Conservation (phyloP, 2,888 invertebrate species). For the Gymnosoma rotundatum region DNA sequence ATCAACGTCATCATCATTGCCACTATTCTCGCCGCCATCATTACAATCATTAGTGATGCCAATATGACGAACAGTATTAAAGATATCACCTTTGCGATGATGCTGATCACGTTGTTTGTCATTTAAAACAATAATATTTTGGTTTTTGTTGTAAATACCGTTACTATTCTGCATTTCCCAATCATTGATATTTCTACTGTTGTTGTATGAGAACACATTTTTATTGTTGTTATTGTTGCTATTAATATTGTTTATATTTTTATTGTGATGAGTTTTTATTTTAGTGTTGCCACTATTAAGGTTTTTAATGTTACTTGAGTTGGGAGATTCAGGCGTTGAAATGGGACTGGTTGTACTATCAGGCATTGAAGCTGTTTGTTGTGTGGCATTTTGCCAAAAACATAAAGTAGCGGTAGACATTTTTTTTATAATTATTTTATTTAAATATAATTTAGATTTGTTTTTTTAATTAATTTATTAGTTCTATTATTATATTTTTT, state of each 20-base stretch:
- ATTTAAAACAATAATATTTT: constrained; percentile 34
- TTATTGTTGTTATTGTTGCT: constrained; percentile 10
- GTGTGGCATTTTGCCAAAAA: constrained; percentile 65
- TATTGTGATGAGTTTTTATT: constrained; percentile 10
- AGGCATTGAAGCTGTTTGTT: constrained; percentile 34
- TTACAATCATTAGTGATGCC: not conserved
- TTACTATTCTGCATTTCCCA: constrained; percentile 72
- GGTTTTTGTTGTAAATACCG: constrained; percentile 47
- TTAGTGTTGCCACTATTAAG: constrained; percentile 22
- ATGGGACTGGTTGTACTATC: constrained; percentile 66
- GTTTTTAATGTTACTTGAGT: not conserved
- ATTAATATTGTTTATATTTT: constrained; percentile 17
- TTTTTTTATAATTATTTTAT: not conserved
- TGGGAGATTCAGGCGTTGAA: constrained; percentile 16
- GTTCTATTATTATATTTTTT: too few relatives aligned
- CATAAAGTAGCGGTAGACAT: constrained; percentile 70
- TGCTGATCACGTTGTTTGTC: constrained; percentile 37
- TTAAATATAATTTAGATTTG: not conserved
- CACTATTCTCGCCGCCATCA: constrained; percentile 9
- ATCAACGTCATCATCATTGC: not conserved
- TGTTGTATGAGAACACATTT: constrained; percentile 5
- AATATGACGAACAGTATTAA: constrained; percentile 32
- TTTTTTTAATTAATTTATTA: not conserved
- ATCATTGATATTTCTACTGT: constrained; percentile 53
- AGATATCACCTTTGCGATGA: not conserved